Percentiles rank a stretch among this genome's conserved stretches.
phyloP scores from a whole-genome alignment of 2,113 vertebrate genomes.

The Cairina moschata region DNA sequence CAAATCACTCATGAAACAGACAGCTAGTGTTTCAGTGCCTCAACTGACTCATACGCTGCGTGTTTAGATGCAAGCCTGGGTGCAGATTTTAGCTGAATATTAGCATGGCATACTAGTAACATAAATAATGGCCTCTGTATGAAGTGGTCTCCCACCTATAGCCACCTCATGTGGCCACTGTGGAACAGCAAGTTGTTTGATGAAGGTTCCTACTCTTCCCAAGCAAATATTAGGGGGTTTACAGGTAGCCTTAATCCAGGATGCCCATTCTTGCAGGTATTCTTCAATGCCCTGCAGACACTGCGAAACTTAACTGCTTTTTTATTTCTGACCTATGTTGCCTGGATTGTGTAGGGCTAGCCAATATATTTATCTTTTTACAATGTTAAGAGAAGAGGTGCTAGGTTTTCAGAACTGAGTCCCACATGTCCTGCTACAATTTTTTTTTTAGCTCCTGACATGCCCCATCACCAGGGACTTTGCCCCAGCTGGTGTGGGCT shows the following conservation, averaged over 20 bases:
- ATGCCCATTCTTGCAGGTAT: not conserved
- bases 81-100: not conserved
- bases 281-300: not conserved
- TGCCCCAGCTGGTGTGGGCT: not conserved
- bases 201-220: not conserved
- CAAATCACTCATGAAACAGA: not conserved
- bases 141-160: not conserved
- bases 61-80: not conserved
- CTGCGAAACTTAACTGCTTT: not conserved
- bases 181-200: not conserved
- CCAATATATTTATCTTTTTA: not conserved
- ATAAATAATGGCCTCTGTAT: not conserved
- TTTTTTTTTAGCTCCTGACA: not conserved
- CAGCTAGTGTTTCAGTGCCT: not conserved
- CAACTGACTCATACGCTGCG: not conserved
- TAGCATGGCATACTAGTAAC: not conserved
- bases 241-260: not conserved
- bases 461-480: not conserved
- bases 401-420: not conserved
- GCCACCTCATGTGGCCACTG: rapidly evolving
- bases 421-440: not conserved
- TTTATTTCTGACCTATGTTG: not conserved
- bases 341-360: not conserved
- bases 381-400: not conserved
- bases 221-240: not conserved